Evolutionary conservation across 2,797 vertebrate genomes (phyloP).

Genomic region (Ciconia nigra): DNA sequence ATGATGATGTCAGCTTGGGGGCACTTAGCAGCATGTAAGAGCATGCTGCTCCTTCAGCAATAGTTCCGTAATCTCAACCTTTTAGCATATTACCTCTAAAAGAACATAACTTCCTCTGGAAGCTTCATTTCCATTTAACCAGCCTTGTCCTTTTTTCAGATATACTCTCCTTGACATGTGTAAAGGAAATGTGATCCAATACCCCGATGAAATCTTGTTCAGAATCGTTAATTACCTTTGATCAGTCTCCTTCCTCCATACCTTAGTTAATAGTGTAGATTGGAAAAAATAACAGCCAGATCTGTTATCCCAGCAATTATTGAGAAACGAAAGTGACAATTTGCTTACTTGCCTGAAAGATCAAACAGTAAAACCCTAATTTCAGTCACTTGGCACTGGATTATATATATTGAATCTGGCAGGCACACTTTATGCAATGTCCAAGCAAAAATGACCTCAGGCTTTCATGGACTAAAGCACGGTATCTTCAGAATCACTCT

Average conservation of each 20-base stretch:
- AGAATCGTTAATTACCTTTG: slow-evolving; percentile 51
- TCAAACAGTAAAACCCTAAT: slow-evolving; percentile 57
- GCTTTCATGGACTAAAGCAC: not conserved
- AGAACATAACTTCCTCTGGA: slow-evolving; percentile 28
- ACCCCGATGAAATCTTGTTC: slow-evolving; percentile 35
- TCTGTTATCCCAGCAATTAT: slow-evolving; percentile 59
- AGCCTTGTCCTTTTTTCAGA: slow-evolving; percentile 18
- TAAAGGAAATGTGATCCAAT: slow-evolving; percentile 43
- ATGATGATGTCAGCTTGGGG: slow-evolving; percentile 36
- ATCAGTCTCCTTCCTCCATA: not conserved
- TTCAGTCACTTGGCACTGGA: slow-evolving; percentile 36
- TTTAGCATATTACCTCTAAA: slow-evolving; percentile 45
- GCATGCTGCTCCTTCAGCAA: slow-evolving; percentile 19
- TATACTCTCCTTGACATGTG: slow-evolving; percentile 26
- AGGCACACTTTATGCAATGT: slow-evolving; percentile 10
- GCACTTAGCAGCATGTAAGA: not conserved
- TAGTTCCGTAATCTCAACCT: slow-evolving; percentile 45
- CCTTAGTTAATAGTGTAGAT: slow-evolving; percentile 9
- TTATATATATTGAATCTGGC: slow-evolving; percentile 64
- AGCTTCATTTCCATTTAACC: slow-evolving; percentile 39
- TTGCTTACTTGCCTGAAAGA: slow-evolving; percentile 66
- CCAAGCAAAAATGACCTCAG: slow-evolving; percentile 48
- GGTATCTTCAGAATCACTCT: not conserved
- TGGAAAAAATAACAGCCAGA: slow-evolving; percentile 21
- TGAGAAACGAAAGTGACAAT: slow-evolving; percentile 64